These are phyloP conservation scores for Chaetogeoica ovagalla DNA, from an alignment of 2,888 invertebrate species.

Conservation along the genomic window DNA sequence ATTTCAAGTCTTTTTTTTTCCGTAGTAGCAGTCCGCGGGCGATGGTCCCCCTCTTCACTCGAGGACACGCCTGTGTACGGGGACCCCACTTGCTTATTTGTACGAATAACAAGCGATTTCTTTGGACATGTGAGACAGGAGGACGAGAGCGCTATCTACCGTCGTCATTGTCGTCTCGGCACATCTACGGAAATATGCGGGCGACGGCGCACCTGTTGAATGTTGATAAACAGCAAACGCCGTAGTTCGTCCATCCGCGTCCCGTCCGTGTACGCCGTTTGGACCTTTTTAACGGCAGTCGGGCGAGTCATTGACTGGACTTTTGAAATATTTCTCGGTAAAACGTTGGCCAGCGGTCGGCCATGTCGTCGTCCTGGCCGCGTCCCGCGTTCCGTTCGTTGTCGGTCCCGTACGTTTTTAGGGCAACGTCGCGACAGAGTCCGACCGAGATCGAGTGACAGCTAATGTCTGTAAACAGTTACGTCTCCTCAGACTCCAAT, in stretches of 20 bases:
- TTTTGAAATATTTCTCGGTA: too few relatives aligned
- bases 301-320: background rate
- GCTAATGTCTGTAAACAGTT: background rate
- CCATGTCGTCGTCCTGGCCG: background rate
- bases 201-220: conserved; percentile 30
- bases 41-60: too few relatives aligned
- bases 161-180: background rate
- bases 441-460: background rate
- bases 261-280: too few relatives aligned
- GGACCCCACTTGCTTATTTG: too few relatives aligned
- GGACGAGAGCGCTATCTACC: background rate
- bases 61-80: too few relatives aligned
- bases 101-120: too few relatives aligned
- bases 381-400: background rate
- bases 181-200: conserved; percentile 12
- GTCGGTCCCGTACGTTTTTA: background rate
- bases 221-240: background rate
- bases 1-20: too few relatives aligned
- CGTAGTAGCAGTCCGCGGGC: too few relatives aligned
- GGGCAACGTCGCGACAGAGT: background rate
- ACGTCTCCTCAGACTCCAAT: background rate
- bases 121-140: too few relatives aligned
- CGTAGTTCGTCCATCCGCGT: background rate
- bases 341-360: too few relatives aligned
- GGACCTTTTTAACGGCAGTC: too few relatives aligned